Evolutionary conservation across 2,888 invertebrate species (phyloP).

Genomic region (Lepidochrysops patricia): DNA sequence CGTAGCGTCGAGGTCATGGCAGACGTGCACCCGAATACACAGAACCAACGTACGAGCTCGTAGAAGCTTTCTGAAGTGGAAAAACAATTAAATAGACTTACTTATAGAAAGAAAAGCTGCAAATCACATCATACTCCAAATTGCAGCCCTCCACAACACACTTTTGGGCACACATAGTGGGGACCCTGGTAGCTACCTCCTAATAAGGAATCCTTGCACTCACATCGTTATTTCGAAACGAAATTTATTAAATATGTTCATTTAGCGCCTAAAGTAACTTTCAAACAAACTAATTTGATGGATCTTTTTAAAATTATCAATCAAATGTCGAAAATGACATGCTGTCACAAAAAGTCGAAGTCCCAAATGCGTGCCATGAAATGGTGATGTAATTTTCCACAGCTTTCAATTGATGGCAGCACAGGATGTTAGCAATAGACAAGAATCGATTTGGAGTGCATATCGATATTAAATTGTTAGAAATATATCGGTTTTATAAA

Average conservation of each 20-base stretch:
- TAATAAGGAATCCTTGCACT: slow-evolving; percentile 51
- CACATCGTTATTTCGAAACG: slow-evolving; percentile 53
- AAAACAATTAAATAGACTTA: slow-evolving; percentile 44
- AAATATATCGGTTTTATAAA: not conserved
- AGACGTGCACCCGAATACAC: slow-evolving; percentile 17
- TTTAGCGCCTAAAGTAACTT: slow-evolving; percentile 71
- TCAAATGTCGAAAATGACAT: slow-evolving; percentile 75
- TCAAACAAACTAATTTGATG: slow-evolving; percentile 74
- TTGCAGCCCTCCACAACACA: slow-evolving; percentile 70
- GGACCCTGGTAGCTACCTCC: slow-evolving; percentile 40
- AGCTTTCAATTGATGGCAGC: slow-evolving; percentile 43
- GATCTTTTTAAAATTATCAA: slow-evolving; percentile 73
- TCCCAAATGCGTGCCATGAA: slow-evolving; percentile 69
- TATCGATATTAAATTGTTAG: not conserved
- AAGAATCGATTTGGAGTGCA: slow-evolving; percentile 19
- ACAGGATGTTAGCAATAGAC: slow-evolving; percentile 25
- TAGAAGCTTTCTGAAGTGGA: slow-evolving; percentile 15
- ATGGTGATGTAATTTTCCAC: slow-evolving; percentile 67
- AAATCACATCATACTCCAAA: slow-evolving; percentile 68
- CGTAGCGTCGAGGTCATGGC: slow-evolving; percentile 27
- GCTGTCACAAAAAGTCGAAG: slow-evolving; percentile 73
- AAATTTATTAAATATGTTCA: slow-evolving; percentile 51
- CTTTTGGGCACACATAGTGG: slow-evolving; percentile 61
- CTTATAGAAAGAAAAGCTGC: slow-evolving; percentile 72
- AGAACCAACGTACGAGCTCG: slow-evolving; percentile 8